Base-by-base conservation (phyloP, 2,888 invertebrate genomes). In the Cephus spinipes region DNA sequence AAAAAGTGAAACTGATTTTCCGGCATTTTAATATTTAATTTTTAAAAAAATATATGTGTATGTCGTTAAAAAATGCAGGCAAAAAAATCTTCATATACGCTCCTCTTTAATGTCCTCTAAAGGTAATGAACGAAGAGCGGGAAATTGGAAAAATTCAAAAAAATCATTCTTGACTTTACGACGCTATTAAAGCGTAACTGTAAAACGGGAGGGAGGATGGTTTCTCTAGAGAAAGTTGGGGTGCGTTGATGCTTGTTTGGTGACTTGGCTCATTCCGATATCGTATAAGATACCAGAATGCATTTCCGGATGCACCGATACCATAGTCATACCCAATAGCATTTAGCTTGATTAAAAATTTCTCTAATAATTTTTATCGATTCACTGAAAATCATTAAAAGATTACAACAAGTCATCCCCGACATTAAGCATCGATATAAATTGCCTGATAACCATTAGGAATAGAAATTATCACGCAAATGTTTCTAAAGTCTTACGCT, bases 141-240 rank as follows among this genome's bases (percentile, higher is more conserved):
- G 55, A 55, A 55, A 23, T 55, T 55, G 15, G 55, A 55, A 55
- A 55, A 23, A 23, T 55, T 55, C 3, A 9, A 23, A 9, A 23
- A 55, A 55, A 55, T 55, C 55, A 23, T 55, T 23, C 55, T 9
- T 55, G 9, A 55, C 55, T 55, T 55, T 23, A 55, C 23, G 23
- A 55, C 23, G 23, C 55, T 23, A 55, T 23, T 55, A 55, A 55
- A 55, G 9, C 55, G 23, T 55, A 23, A 55, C 55, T 9, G 55
- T 55, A 23, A 55, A 55, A 23, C 55, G 23, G 55, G 1, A 55
- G 55, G 55, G 55, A 55, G 23, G 23, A 55, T 55, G 55, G 55
- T 55, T 55, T 55, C 55, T 55, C 55, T 55, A 71, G 71, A 71
- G 71, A 71, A 71, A 71, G 71, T 71, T 33, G 71, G 71, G 71